phyloP scores from a whole-genome alignment of 30 jellyfish, hydroid and myxozoan species.

The Morbakka virulenta region DNA sequence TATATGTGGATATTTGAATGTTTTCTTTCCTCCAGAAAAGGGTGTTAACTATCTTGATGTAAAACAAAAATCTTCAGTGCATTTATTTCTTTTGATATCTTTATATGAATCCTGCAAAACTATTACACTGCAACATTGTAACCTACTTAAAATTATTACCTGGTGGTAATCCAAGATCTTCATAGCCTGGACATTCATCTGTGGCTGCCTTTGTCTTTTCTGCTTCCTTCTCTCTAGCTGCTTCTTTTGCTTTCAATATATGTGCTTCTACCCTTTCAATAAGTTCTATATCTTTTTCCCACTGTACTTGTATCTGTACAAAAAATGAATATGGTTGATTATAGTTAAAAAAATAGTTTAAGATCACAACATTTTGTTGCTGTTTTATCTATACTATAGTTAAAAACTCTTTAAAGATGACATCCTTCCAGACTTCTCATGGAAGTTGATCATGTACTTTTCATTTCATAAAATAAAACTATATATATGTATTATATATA shows the following conservation, averaged over 20 bases:
- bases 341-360: background rate
- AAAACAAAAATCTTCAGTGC: too few species aligned
- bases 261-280: slow-evolving; percentile 48
- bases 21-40: too few species aligned
- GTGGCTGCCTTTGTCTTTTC: slow-evolving; percentile 19
- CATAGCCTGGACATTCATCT: slow-evolving; percentile 27
- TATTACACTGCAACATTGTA: too few species aligned
- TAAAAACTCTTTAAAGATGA: background rate
- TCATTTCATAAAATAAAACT: too few species aligned
- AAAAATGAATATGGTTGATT: background rate
- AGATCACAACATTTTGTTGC: background rate
- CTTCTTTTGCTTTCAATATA: slow-evolving; percentile 34
- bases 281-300: slow-evolving; percentile 52
- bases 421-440: too few species aligned
- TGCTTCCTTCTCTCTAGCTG: slow-evolving; percentile 54
- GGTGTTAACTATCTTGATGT: too few species aligned
- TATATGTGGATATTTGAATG: too few species aligned
- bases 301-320: slow-evolving; percentile 54
- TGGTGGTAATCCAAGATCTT: slow-evolving; percentile 79
- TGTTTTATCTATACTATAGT: background rate
- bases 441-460: too few species aligned
- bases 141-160: slow-evolving; percentile 40
- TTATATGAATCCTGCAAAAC: too few species aligned
- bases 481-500: too few species aligned
- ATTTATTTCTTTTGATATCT: too few species aligned